Evolutionary conservation across 2,888 invertebrate genomes (phyloP).

Genomic region (Euproctis similis): DNA sequence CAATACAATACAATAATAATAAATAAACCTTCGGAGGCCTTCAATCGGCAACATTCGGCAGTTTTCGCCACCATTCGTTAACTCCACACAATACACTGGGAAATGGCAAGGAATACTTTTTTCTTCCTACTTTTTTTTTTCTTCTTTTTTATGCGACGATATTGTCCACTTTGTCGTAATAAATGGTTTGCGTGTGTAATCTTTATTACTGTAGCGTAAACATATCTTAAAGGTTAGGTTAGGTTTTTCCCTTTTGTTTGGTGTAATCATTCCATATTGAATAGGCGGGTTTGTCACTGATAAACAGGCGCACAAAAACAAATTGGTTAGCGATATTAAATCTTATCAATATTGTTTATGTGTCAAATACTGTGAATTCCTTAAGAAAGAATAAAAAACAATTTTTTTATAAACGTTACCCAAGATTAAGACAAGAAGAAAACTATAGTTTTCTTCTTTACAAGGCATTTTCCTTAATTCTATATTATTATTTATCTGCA

Average conservation of each 20-base stretch:
- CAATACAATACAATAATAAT: constrained; percentile 19
- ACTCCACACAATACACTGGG: constrained; percentile 21
- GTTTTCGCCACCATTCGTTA: constrained; percentile 27
- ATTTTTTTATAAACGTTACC: too few species aligned
- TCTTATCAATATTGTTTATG: constrained; percentile 8
- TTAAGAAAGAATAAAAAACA: too few species aligned
- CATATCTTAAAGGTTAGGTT: constrained; percentile 27
- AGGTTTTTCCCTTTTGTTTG: constrained; percentile 20
- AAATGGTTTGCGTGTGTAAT: constrained; percentile 27
- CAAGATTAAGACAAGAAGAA: too few species aligned
- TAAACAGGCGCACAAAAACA: constrained; percentile 19
- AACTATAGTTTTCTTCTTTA: too few species aligned
- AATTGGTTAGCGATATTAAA: too few species aligned
- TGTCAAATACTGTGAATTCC: too few species aligned
- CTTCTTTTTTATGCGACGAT: constrained; percentile 21
- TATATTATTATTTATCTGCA: too few species aligned
- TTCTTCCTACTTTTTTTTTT: constrained; percentile 7
- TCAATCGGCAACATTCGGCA: constrained; percentile 22
- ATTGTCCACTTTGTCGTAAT: constrained; percentile 30
- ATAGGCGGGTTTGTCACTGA: constrained; percentile 19
- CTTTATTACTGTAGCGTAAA: constrained; percentile 29
- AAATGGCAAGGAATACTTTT: constrained; percentile 24
- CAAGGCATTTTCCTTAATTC: too few species aligned
- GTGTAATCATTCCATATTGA: constrained; percentile 18
- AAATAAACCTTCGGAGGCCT: constrained; percentile 15